A percentile compares a stretch with the other conserved stretches of the same genome.
Evolutionary conservation across 2,113 vertebrate genomes (phyloP).

Genomic region (Corydoras sp.): DNA sequence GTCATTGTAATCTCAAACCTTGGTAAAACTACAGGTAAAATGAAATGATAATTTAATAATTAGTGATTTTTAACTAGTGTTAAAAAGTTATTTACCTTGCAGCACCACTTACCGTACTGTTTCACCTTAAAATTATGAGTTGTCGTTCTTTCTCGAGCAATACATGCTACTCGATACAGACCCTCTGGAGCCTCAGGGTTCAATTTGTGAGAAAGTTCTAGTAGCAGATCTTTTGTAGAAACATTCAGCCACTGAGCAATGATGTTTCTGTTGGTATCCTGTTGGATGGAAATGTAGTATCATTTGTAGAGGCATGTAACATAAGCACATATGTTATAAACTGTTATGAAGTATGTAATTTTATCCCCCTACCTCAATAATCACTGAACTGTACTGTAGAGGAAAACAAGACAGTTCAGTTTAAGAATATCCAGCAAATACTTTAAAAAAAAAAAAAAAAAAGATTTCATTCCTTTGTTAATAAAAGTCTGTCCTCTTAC

Average conservation of each 20-base stretch:
- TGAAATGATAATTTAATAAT: background rate
- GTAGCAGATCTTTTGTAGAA: constrained; percentile 44
- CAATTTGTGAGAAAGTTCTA: constrained; percentile 56
- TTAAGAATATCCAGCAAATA: background rate
- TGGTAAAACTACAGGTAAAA: constrained; percentile 54
- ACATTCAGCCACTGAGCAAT: constrained; percentile 61
- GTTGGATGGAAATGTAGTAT: background rate
- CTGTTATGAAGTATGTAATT: background rate
- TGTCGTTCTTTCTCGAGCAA: background rate
- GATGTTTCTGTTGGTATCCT: constrained; percentile 51
- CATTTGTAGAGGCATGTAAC: background rate
- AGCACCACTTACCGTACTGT: constrained; percentile 56
- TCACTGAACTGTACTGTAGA: constrained; percentile 51
- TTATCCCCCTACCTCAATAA: constrained; percentile 51
- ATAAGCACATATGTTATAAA: background rate
- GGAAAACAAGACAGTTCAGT: background rate
- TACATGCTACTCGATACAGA: constrained; percentile 40
- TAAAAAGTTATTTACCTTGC: background rate
- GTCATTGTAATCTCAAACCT: constrained; percentile 55
- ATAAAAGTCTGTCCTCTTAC: constrained; percentile 17
- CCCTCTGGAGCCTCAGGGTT: constrained; percentile 59
- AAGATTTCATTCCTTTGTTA: background rate
- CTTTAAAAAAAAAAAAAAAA: constrained; percentile 9
- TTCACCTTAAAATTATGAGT: constrained; percentile 54
- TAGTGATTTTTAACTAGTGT: background rate